Base-by-base conservation (phyloP, 2,797 vertebrate genomes). In the Periparus ater region DNA sequence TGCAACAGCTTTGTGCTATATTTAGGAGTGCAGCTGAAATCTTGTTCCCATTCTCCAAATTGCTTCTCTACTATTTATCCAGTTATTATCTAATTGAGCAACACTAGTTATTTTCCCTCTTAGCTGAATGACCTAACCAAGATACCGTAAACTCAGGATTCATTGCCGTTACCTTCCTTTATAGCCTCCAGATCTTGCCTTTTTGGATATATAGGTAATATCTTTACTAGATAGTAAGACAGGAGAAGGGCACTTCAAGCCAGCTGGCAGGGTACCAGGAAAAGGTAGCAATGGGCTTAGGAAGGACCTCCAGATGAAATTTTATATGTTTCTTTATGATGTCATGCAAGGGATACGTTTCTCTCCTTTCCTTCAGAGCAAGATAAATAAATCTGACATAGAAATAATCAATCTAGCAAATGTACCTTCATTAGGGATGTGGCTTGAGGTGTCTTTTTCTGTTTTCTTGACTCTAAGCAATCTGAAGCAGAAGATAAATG, bases 391-490 rank as follows among this genome's bases (percentile, higher is more conserved):
- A 66, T 40, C 40, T 6, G 1, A 2, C 5, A 26, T 29, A n/a
- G 3, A 19, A 74, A 75, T 23, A 92, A 58, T 5, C 26, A 44
- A 53, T 26, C 10, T 38, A 71, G 6, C 4, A 57, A 72, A 74
- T 21, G 6, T 9, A 13, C 6, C 3, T 1, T 38, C 11, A 61
- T 48, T 58, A 75, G 4, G 21, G 25, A 32, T 23, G 13, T 6
- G 10, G 1, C 3, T 5, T 4, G 4, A 18, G 3, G 2, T 2
- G 1, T 38, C 15, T 83, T 18, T 34, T 62, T 73, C 29, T 73
- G 5, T 76, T 62, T 83, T 62, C 16, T 25, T 42, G 3, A 66
- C 51, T 74, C 61, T 68, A 44, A 77, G 38, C 11, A 65, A 32
- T 23, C 18, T 60, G 47, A 72, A 71, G 44, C 30, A 73, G n/a